A percentile compares a stretch with the other conserved stretches of the same genome.
Conservation (phyloP, 2,888 invertebrate species). For the Yponomeuta malinellus region DNA sequence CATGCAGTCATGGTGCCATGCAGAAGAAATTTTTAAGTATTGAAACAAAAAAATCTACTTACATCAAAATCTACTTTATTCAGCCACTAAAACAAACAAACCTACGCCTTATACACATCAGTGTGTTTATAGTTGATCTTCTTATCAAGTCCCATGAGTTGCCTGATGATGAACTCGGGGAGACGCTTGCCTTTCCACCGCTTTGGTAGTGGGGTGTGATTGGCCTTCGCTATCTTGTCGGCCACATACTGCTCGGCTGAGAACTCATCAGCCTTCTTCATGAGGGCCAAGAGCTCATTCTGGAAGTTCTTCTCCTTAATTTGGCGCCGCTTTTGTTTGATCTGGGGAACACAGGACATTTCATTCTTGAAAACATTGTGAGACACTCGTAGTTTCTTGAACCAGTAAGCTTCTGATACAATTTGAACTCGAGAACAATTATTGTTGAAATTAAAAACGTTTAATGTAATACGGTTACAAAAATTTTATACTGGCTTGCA, state of each 20-base stretch:
- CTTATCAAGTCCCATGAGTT: slow-evolving; percentile 79
- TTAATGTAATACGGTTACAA: too few species aligned
- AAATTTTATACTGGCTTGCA: too few species aligned
- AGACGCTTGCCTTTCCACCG: slow-evolving; percentile 77
- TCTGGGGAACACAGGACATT: slow-evolving; percentile 46
- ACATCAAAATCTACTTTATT: slow-evolving; percentile 7
- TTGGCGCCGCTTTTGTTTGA: slow-evolving; percentile 80
- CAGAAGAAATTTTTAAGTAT: too few species aligned
- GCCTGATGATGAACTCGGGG: slow-evolving; percentile 80
- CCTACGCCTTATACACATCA: slow-evolving; percentile 61
- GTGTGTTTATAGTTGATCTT: slow-evolving; percentile 67
- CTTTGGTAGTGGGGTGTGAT: slow-evolving; percentile 76
- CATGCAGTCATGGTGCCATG: too few species aligned
- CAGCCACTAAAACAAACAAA: slow-evolving; percentile 5
- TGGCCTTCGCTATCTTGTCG: slow-evolving; percentile 77
- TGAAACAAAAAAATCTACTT: not conserved
- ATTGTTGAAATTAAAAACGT: too few species aligned
- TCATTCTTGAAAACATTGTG: not conserved
- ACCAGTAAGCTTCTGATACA: too few species aligned
- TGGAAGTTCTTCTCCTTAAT: slow-evolving; percentile 88
- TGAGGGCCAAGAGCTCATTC: slow-evolving; percentile 79
- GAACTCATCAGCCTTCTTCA: slow-evolving; percentile 84
- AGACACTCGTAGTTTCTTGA: too few species aligned
- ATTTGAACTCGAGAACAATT: too few species aligned
- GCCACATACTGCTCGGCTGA: slow-evolving; percentile 83